These are phyloP conservation scores for Achroia grisella DNA, from an alignment of 1,140 invertebrate genomes.

Conservation along the genomic window DNA sequence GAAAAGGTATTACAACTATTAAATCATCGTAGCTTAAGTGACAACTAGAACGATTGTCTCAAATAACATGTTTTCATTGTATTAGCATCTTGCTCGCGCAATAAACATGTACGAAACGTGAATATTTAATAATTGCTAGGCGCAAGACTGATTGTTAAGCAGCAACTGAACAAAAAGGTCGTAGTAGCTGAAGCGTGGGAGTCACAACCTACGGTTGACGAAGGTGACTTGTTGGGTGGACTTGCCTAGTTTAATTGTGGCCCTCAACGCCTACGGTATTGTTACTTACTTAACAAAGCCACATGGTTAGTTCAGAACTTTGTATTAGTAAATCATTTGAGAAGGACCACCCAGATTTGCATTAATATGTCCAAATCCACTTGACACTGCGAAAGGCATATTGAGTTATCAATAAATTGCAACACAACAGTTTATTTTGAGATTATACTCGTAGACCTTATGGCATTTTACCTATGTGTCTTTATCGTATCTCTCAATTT, in stretches of 20 bases:
- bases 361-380: too few relatives aligned
- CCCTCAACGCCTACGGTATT: constrained; percentile 27
- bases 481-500: too few relatives aligned
- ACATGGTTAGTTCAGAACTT: constrained; percentile 2
- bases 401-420: not conserved
- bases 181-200: constrained; percentile 43
- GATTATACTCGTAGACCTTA: not conserved
- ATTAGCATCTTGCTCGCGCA: constrained; percentile 13
- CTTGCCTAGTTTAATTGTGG: constrained; percentile 34
- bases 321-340: not conserved
- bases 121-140: constrained; percentile 37
- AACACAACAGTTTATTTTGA: not conserved
- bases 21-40: not conserved
- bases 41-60: constrained; percentile 1
- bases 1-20: constrained; percentile 4
- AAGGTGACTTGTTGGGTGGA: constrained; percentile 41
- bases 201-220: constrained; percentile 29
- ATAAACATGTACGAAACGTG: constrained; percentile 31
- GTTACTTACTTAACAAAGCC: constrained; percentile 8
- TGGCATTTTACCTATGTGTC: too few relatives aligned
- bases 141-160: constrained; percentile 26
- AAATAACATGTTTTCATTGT: constrained; percentile 15
- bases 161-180: constrained; percentile 36
- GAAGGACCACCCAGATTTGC: too few relatives aligned
- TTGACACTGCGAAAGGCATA: too few relatives aligned